Percentiles rank a stretch among this genome's conserved stretches.
These are phyloP conservation scores for Aricia artaxerxes DNA, from an alignment of 2,888 invertebrate genomes.

Conservation along the genomic window DNA sequence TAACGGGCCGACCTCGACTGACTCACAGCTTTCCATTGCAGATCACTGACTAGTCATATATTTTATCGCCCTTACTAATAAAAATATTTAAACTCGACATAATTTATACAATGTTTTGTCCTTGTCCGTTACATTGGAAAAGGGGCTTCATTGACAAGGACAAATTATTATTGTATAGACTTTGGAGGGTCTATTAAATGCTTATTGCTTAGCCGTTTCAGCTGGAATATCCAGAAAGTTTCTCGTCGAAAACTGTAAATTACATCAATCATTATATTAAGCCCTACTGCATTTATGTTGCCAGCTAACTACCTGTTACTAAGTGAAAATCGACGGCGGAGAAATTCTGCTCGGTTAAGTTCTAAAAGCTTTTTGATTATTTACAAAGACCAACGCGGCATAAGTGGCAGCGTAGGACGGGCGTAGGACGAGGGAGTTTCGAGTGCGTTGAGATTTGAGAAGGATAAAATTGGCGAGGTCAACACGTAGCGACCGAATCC, in stretches of 20 bases:
- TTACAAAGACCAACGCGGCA: neutral
- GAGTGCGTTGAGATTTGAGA: neutral
- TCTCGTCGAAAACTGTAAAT: too few relatives aligned
- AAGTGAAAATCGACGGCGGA: neutral
- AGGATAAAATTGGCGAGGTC: neutral
- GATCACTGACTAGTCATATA: neutral
- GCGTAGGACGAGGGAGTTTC: neutral
- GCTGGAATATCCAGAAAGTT: too few relatives aligned
- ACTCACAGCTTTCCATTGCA: slow-evolving; percentile 5
- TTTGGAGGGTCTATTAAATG: too few relatives aligned
- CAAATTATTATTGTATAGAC: too few relatives aligned
- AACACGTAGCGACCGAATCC: neutral
- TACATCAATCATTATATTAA: too few relatives aligned
- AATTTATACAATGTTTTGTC: too few relatives aligned
- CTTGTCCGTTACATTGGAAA: too few relatives aligned
- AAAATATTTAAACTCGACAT: too few relatives aligned
- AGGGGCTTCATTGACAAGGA: too few relatives aligned
- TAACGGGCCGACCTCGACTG: slow-evolving; percentile 4
- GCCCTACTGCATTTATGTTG: too few relatives aligned
- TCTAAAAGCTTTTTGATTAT: neutral
- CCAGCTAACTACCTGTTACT: neutral
- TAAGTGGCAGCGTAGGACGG: neutral
- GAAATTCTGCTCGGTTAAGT: neutral
- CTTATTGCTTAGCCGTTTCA: too few relatives aligned
- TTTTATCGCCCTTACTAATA: neutral